Evolutionary conservation across 2,888 invertebrate species (phyloP), one percentile per base, ranked within the genome.

Genomic region (Torymus auratus): DNA sequence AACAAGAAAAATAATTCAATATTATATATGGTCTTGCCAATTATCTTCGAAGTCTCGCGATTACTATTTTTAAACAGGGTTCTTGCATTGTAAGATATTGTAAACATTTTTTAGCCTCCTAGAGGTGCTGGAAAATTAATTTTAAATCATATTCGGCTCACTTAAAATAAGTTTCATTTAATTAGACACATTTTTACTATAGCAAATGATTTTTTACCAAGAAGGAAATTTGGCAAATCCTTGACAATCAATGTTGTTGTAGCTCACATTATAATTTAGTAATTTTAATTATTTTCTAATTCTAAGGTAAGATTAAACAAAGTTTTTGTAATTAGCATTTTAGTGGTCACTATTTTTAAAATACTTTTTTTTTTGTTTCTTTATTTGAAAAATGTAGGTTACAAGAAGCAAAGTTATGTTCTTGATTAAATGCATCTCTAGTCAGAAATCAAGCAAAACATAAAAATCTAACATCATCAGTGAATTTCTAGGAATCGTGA

Each of bases 1-100:
- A 20, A 65, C 61, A 50, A 55, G 67, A 70, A 70, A 74, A 74
- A 69, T 67, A 75, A 75, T 75, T 70, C 15, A 41, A 15, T 12
- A 56, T 20, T 56, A n/a, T 53, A 52, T 73, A n/a, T 68, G 53
- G 52, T 82, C 82, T 82, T 82, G 82, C 82, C 82, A 80, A 79
- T 82, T 55, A 76, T 77, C 52, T 61, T 73, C 65, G 28, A 17
- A 60, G 28, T 70, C 53, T 82, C 50, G 71, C 69, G 60, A 82
- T 73, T 41, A 80, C 77, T 76, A 79, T 79, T 77, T 71, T 68
- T 61, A 73, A 75, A 79, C 79, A 80, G 82, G 79, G 76, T 82
- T 78, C 13, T 76, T 77, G 76, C 77, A 50, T 79, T 65, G 76
- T 82, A 82, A 82, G 76, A 79, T 82, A 75, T 75, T 23, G 28